Evolutionary conservation across 2,797 vertebrate genomes (phyloP), one percentile per base, ranked within the genome.

Genomic region (Eidolon dupreanum): DNA sequence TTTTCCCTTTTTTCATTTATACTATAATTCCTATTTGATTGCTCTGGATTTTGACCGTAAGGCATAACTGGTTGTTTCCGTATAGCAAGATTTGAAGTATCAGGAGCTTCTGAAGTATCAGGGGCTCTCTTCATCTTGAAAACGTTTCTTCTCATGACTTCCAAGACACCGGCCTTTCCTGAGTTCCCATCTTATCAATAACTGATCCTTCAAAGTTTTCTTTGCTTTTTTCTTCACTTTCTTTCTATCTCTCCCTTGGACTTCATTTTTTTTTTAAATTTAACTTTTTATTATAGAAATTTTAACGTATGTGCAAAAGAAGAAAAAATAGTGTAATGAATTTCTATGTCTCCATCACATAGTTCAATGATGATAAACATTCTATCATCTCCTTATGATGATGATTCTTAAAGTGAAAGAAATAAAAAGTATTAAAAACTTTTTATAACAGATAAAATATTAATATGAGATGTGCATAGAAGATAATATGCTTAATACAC

Each of bases 381-480:
- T 57, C 41, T 88, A 8, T 8, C 31, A 19, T 81, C 38, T 86
- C 46, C 16, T 36, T 59, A 26, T 38, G 33, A 66, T 53, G 22
- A 61, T 49, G 87, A 20, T 77, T 85, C 46, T 82, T 96, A 82
- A 85, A n/a, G 24, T 90, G 41, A 82, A 92, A 87, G 31, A 78
- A 53, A 59, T 83, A 65, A 61, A 77, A 66, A 22, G 65, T 24
- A 90, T 36, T 22, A 16, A 74, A 84, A 66, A 11, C 20, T 57
- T 68, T 31, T 90, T 87, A 46, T 53, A n/a, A 88, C 16, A 73
- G 8, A 65, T 8, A 53, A 79, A 73, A 38, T 2, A 66, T 70
- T 63, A 87, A 51, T 66, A 78, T 70, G 24, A 26, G 9, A 36
- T 84, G 2, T 83, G 59, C 26, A 10, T 81, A 55, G n/a, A 83